A percentile compares a stretch with the other conserved stretches of the same genome.
These are phyloP conservation scores for Hemicentrotus pulcherrimus DNA, from an alignment of 35 echinoderm and acorn worm genomes.

Conservation along the genomic window DNA sequence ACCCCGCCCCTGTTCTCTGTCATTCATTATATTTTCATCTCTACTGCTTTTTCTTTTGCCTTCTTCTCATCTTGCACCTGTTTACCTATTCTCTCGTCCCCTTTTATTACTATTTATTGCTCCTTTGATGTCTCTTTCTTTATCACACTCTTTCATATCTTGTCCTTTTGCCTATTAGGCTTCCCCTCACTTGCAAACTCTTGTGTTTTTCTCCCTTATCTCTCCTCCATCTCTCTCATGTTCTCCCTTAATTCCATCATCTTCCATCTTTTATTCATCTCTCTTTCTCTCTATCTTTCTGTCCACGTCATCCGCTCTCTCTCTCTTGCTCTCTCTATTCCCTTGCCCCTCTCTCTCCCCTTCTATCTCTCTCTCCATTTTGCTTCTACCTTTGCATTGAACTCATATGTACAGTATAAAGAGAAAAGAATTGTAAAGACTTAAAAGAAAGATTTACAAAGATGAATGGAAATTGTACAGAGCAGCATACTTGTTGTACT, in stretches of 20 bases:
- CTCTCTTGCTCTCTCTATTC: background rate
- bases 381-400: background rate
- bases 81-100: background rate
- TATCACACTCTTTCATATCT: background rate
- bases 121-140: background rate
- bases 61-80: background rate
- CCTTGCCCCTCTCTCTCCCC: background rate
- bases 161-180: no score
- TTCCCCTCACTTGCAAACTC: background rate
- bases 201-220: background rate
- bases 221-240: background rate
- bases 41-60: background rate
- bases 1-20: background rate
- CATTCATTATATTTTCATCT: background rate
- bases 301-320: background rate
- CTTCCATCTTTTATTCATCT: background rate
- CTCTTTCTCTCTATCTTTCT: background rate
- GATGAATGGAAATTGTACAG: slow-evolving; percentile 32
- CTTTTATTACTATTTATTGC: background rate
- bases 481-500: slow-evolving; percentile 4
- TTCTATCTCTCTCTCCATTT: background rate
- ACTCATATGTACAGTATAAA: slow-evolving; percentile 37
- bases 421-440: background rate
- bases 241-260: background rate
- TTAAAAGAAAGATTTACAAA: slow-evolving; percentile 15